Percentiles rank a stretch among this genome's conserved stretches.
These are phyloP conservation scores for Athene cunicularia DNA, from an alignment of 2,113 vertebrate genomes.

Conservation along the genomic window DNA sequence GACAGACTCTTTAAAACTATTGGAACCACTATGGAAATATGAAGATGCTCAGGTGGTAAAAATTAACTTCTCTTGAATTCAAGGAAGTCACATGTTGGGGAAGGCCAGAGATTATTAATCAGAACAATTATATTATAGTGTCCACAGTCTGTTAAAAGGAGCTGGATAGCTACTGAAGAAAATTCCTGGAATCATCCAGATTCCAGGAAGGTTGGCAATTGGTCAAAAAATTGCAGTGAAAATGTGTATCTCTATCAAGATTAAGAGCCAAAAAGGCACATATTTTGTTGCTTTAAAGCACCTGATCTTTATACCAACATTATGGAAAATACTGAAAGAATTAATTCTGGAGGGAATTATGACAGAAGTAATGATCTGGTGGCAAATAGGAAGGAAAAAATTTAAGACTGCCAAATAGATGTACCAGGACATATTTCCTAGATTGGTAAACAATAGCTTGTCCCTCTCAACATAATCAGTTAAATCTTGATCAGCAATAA, in stretches of 20 bases:
- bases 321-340: neutral
- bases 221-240: neutral
- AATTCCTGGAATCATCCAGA: neutral
- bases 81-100: neutral
- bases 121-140: neutral
- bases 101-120: neutral
- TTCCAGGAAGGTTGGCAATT: neutral
- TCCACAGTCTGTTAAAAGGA: neutral
- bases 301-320: neutral
- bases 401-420: neutral
- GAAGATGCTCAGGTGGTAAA: neutral
- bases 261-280: neutral
- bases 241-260: neutral
- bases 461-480: rapidly evolving
- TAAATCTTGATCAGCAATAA: neutral
- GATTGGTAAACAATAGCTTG: rapidly evolving
- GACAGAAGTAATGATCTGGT: neutral
- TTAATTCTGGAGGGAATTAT: neutral
- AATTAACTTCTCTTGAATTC: neutral
- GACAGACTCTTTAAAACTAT: neutral
- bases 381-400: neutral
- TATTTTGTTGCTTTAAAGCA: neutral
- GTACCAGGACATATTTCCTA: neutral
- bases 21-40: neutral
- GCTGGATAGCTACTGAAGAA: neutral